phyloP scores from a whole-genome alignment of 2,888 invertebrate genomes.

The Coelogynopora nodosa region DNA sequence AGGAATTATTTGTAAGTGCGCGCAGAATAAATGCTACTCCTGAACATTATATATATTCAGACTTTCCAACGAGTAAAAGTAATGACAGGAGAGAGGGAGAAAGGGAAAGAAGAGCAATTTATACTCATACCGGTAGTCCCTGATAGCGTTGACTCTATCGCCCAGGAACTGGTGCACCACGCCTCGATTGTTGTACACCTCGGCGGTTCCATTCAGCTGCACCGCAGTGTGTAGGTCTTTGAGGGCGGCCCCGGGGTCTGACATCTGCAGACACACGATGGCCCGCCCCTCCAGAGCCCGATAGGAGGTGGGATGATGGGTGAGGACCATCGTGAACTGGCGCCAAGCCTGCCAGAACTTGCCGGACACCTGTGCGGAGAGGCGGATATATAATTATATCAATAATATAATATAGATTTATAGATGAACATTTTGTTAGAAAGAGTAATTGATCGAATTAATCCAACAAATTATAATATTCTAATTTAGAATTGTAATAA shows the following conservation, averaged over 20 bases:
- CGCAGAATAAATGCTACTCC: no score
- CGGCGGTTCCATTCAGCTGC: slow-evolving; percentile 18
- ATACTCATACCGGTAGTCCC: slow-evolving; percentile 55
- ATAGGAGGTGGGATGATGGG: slow-evolving; percentile 53
- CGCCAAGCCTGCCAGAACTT: slow-evolving; percentile 61
- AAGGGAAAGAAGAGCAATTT: background rate
- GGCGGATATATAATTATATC: no score
- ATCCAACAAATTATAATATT: no score
- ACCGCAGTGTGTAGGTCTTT: slow-evolving; percentile 39
- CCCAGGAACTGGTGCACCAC: slow-evolving; percentile 62
- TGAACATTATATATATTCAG: no score
- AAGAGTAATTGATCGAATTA: no score
- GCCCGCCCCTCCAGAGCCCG: slow-evolving; percentile 61
- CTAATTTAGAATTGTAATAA: no score
- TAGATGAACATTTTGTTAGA: no score
- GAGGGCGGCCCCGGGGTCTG: slow-evolving; percentile 56
- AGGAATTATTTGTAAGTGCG: no score
- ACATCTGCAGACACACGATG: slow-evolving; percentile 61
- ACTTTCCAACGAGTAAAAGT: no score
- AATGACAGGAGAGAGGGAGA: no score
- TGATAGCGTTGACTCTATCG: slow-evolving; percentile 59
- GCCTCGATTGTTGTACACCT: slow-evolving; percentile 59
- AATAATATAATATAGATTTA: no score
- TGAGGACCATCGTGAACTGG: slow-evolving; percentile 58
- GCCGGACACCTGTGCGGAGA: slow-evolving; percentile 51